phyloP scores from a whole-genome alignment of 2,113 vertebrate species.

The Sinosuthora webbiana region DNA sequence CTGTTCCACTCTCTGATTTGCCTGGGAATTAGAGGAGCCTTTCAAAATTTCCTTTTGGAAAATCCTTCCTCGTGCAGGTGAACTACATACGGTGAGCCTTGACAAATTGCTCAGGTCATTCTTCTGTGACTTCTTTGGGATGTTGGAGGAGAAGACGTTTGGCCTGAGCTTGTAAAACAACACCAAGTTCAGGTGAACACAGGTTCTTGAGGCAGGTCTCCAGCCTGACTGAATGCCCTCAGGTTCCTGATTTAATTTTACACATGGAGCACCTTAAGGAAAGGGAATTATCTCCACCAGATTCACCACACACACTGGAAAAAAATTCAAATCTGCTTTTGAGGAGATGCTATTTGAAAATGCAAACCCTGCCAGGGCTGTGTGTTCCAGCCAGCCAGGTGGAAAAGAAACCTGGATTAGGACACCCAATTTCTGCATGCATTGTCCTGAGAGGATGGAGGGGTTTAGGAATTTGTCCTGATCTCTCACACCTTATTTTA shows the following conservation, averaged over 20 bases:
- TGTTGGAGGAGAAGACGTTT: not conserved
- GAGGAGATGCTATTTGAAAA: not conserved
- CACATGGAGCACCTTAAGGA: not conserved
- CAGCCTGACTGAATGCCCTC: not conserved
- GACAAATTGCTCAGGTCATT: not conserved
- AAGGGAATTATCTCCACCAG: not conserved
- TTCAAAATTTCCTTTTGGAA: not conserved
- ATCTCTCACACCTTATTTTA: not conserved
- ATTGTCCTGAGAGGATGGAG: not conserved
- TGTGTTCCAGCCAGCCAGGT: not conserved
- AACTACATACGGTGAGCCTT: not conserved
- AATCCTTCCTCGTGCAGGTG: fast-evolving
- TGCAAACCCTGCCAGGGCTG: not conserved
- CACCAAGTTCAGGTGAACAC: not conserved
- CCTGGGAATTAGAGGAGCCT: not conserved
- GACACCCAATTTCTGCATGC: not conserved
- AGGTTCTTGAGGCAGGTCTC: not conserved
- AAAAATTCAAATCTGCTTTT: not conserved
- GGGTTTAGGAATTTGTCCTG: no score
- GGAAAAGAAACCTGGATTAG: not conserved
- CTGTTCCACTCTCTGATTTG: not conserved
- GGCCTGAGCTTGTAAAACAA: not conserved
- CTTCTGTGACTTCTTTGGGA: not conserved
- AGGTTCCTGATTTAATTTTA: not conserved
- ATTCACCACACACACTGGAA: not conserved